phyloP scores from a whole-genome alignment of 2,888 invertebrate species.

The Eilema depressum region DNA sequence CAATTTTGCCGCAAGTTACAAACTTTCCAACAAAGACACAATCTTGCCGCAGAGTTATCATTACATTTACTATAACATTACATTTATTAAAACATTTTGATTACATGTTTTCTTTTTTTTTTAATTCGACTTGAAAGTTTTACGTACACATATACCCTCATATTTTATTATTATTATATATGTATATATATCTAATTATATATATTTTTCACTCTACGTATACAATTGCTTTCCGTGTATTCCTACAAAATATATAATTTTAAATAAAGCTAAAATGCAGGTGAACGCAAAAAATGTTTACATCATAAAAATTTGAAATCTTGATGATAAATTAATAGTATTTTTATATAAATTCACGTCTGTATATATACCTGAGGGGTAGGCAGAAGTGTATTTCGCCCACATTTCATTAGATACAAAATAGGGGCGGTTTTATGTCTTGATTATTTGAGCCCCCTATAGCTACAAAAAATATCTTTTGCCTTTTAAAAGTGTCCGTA shows the following conservation, averaged over 20 bases:
- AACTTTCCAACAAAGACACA: not conserved
- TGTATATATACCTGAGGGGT: not conserved
- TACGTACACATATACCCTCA: slow-evolving; percentile 51
- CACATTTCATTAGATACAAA: not conserved
- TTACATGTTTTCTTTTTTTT: slow-evolving; percentile 31
- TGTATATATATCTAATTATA: slow-evolving; percentile 22
- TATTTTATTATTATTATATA: slow-evolving; percentile 30
- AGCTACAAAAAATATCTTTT: not conserved
- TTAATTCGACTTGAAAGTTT: slow-evolving; percentile 25
- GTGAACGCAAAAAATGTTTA: not conserved
- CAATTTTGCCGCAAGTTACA: not conserved
- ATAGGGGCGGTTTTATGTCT: not conserved
- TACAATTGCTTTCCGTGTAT: slow-evolving; percentile 42
- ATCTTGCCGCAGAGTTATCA: not conserved
- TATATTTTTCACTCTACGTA: slow-evolving; percentile 41
- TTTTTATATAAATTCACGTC: not conserved
- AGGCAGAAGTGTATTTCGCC: not conserved
- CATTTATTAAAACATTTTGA: slow-evolving; percentile 41
- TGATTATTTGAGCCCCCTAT: not conserved
- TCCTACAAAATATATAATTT: slow-evolving; percentile 23
- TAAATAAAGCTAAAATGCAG: slow-evolving; percentile 16
- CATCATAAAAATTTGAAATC: not conserved
- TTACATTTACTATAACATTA: slow-evolving; percentile 9
- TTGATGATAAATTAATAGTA: not conserved
- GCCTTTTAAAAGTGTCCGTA: not conserved